Evolutionary conservation across 2,888 invertebrate genomes (phyloP).

Genomic region (Macaria notata): DNA sequence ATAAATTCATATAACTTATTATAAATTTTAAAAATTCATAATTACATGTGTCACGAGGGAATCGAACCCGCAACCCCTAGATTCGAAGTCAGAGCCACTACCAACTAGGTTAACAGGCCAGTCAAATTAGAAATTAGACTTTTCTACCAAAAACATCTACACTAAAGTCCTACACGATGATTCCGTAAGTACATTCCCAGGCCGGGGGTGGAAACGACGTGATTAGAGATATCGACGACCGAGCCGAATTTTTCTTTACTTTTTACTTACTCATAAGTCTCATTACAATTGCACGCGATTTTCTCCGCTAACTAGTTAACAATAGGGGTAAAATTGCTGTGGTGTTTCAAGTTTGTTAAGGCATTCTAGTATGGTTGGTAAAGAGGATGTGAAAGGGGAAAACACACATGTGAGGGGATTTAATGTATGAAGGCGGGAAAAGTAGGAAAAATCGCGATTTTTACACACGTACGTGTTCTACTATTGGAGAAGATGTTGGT

Average conservation of each 20-base stretch:
- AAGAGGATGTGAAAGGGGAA: constrained; percentile 37
- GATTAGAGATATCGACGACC: constrained; percentile 27
- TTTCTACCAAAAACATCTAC: too few relatives aligned
- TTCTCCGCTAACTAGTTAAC: neutral
- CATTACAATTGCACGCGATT: neutral
- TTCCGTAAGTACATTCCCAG: constrained; percentile 4
- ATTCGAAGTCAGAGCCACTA: too few relatives aligned
- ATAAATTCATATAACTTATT: too few relatives aligned
- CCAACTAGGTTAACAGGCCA: too few relatives aligned
- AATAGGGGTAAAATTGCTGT: too few relatives aligned
- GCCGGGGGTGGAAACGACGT: constrained; percentile 13
- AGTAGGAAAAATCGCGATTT: constrained; percentile 55
- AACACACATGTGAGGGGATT: constrained; percentile 33
- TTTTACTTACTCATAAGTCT: neutral
- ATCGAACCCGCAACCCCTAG: too few relatives aligned
- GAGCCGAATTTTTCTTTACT: constrained; percentile 19
- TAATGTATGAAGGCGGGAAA: constrained; percentile 49
- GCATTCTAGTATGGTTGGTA: neutral
- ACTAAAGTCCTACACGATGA: neutral
- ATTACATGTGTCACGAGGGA: too few relatives aligned
- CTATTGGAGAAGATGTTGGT: constrained; percentile 57
- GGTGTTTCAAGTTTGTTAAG: constrained; percentile 13
- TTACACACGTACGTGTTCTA: constrained; percentile 41
- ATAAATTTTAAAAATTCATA: too few relatives aligned
- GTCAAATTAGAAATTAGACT: too few relatives aligned